Evolutionary conservation across 2,888 invertebrate species (phyloP).

Genomic region (Calliphora vomitoria): DNA sequence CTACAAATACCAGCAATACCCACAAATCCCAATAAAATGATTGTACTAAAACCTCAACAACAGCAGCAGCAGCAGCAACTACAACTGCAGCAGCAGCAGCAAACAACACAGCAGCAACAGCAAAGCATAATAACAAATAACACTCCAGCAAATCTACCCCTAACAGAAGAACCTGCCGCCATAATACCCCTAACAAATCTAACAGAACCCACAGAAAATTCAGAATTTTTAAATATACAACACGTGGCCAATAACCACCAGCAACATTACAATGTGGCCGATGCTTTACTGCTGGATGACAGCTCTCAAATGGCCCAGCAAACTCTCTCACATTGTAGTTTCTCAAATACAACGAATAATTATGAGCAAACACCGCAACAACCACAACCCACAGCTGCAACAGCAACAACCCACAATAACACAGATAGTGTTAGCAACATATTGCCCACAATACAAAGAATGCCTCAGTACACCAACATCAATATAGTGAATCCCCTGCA

Average conservation of each 20-base stretch:
- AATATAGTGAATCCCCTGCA: constrained; percentile 89
- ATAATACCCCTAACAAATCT: constrained; percentile 44
- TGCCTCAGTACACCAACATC: constrained; percentile 72
- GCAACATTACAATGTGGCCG: constrained; percentile 71
- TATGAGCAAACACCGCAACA: constrained; percentile 45
- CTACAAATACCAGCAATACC: constrained; percentile 50
- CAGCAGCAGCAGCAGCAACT: constrained; percentile 35
- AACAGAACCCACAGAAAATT: constrained; percentile 39
- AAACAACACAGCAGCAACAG: constrained; percentile 33
- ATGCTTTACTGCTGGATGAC: constrained; percentile 65
- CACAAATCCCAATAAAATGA: constrained; percentile 58
- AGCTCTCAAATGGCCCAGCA: constrained; percentile 63
- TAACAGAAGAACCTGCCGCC: constrained; percentile 39
- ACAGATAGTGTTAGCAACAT: constrained; percentile 63
- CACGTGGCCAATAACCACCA: constrained; percentile 64
- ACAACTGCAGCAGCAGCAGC: constrained; percentile 24
- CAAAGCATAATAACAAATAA: constrained; percentile 47
- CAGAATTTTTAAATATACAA: constrained; percentile 65
- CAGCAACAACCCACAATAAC: not conserved
- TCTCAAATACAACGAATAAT: constrained; percentile 58
- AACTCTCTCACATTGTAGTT: constrained; percentile 64
- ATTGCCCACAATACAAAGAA: constrained; percentile 70
- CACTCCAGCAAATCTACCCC: not conserved
- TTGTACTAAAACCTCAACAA: constrained; percentile 68
- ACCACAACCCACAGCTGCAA: not conserved